Evolutionary conservation across 2,888 invertebrate species (phyloP), one percentile per base, ranked within the genome.

Genomic region (Pristionchus japonicus): DNA sequence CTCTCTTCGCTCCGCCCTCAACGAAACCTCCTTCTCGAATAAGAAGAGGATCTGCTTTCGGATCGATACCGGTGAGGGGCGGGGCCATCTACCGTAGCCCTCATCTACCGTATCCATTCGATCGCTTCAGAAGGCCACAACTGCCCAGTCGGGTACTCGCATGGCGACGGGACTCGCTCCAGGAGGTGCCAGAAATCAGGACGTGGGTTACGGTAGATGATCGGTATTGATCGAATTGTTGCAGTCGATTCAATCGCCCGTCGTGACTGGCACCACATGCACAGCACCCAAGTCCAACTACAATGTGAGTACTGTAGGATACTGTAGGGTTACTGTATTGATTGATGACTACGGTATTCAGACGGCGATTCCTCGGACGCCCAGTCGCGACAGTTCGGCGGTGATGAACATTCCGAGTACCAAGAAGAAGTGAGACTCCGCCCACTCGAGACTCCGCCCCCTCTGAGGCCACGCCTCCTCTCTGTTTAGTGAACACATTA

Each of bases 311-410:
- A 27, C n/a, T 2, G 43, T 40, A 27, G n/a, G 43, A 43, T 43
- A 27, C 47, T 1, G 43, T 43, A 77, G 40, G n/a, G n/a, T n/a
- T n/a, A n/a, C n/a, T n/a, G n/a, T n/a, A 70, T 20, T 37, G 13
- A 23, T 37, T 20, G 70, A 40, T 74, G 27, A 77, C 13, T 40
- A 77, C 27, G 17, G 77, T 70, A 70, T 70, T 70, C 77, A 77
- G 77, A 77, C 77, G 20, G 77, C 77, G 43, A 77, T 77, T n/a
- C 77, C 77, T 40, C 77, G 77, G 15, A 77, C 77, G 43, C 77
- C 77, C 23, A 13, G 43, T 77, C 43, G 43, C 7, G 77, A 47
- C 11, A n/a, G 77, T 77, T 34, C 20, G n/a, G 37, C 20, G 70
- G 4, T 74, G 37, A 15, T 20, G 20, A 40, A 40, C 43, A 47